Evolutionary conservation across 2,888 invertebrate genomes (phyloP).

Genomic region (Tinea pellionella): DNA sequence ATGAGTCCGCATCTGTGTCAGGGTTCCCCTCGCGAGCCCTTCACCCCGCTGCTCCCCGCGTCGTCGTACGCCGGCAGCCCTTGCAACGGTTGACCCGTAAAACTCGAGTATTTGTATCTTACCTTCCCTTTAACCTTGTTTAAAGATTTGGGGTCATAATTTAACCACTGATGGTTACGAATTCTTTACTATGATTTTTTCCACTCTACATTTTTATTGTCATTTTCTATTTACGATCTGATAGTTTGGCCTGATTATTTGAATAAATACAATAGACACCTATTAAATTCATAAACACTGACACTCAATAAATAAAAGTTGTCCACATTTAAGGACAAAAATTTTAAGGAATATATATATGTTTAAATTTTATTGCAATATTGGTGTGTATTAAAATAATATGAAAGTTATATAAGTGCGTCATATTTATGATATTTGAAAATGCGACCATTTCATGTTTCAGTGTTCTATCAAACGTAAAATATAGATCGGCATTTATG

Average conservation of each 20-base stretch:
- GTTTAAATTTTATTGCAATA: constrained; percentile 5
- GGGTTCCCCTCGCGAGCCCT: constrained; percentile 44
- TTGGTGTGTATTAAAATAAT: too few relatives aligned
- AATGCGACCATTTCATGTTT: too few relatives aligned
- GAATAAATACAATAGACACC: neutral
- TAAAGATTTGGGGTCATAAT: constrained; percentile 40
- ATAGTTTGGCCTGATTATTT: neutral
- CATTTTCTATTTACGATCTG: neutral
- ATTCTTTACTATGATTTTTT: neutral
- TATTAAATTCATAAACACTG: constrained; percentile 28
- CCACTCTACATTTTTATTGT: neutral
- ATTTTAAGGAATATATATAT: too few relatives aligned
- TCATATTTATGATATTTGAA: too few relatives aligned
- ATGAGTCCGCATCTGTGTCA: constrained; percentile 65
- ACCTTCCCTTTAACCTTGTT: constrained; percentile 41
- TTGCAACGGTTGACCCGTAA: constrained; percentile 53
- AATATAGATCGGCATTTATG: constrained; percentile 2
- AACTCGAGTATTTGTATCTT: constrained; percentile 53
- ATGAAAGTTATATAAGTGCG: too few relatives aligned
- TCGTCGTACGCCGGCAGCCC: constrained; percentile 33
- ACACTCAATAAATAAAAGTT: constrained; percentile 38
- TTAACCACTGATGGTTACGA: constrained; percentile 14
- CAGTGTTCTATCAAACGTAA: neutral
- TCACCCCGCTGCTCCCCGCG: constrained; percentile 40
- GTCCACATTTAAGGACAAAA: constrained; percentile 37